These are phyloP conservation scores for Drosophila subpulchrella DNA, from an alignment of 1,140 invertebrate genomes.

Conservation along the genomic window DNA sequence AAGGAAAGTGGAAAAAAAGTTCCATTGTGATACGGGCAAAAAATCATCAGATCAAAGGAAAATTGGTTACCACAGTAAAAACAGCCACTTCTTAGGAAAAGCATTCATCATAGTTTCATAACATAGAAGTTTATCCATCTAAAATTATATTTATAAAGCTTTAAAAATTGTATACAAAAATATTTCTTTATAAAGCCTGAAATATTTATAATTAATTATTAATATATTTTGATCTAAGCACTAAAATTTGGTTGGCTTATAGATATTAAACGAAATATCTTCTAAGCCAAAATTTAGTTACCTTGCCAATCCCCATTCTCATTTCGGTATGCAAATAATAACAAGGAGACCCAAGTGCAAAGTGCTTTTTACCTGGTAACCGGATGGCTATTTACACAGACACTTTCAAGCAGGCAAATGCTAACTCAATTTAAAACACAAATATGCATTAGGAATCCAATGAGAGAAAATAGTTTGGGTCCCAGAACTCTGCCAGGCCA, in stretches of 20 bases:
- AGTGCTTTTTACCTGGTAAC: constrained; percentile 13
- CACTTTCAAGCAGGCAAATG: neutral
- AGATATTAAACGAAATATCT: no score
- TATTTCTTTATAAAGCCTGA: no score
- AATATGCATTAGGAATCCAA: constrained; percentile 28
- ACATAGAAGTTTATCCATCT: no score
- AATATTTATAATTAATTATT: no score
- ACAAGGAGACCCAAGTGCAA: constrained; percentile 11
- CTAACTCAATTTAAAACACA: constrained; percentile 34
- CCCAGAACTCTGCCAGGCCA: constrained; percentile 4
- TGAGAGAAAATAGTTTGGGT: constrained; percentile 18
- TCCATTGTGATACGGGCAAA: constrained; percentile 3
- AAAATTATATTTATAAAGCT: no score
- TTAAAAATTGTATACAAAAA: no score
- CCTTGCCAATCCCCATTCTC: neutral
- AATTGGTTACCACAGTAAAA: neutral
- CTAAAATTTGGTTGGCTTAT: no score
- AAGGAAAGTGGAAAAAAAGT: neutral
- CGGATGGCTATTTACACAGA: neutral
- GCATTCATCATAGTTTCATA: neutral
- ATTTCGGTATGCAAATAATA: constrained; percentile 22
- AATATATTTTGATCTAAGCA: no score
- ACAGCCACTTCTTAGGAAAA: neutral
- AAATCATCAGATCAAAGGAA: neutral
- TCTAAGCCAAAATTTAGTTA: neutral